Conservation (phyloP, 2,888 invertebrate genomes). For the Aproaerema taeniolella region DNA sequence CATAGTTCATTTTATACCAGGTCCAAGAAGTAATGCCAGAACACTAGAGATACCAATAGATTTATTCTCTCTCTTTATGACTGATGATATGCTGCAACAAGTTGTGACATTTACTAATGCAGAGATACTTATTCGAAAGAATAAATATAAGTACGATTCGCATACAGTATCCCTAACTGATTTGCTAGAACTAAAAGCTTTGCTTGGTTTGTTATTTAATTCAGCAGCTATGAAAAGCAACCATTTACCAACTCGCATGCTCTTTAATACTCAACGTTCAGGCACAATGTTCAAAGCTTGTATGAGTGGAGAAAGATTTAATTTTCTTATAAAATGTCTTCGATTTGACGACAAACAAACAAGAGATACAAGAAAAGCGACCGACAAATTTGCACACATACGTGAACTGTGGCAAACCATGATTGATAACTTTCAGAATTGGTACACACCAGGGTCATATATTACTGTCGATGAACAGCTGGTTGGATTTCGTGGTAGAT, state of each 20-base stretch:
- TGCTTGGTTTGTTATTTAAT: background rate
- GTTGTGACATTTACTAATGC: conserved; percentile 4
- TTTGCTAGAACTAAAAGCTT: conserved; percentile 5
- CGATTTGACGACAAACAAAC: conserved; percentile 3
- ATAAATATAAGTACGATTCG: conserved; percentile 1
- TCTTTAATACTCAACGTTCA: conserved; percentile 1
- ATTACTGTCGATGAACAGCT: background rate
- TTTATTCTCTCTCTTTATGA: conserved; percentile 5
- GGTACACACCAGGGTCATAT: background rate
- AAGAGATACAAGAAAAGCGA: background rate
- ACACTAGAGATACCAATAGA: background rate
- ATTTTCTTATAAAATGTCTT: conserved; percentile 3
- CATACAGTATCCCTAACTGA: background rate
- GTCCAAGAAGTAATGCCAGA: background rate
- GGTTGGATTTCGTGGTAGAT: conserved; percentile 10
- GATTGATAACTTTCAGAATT: conserved; percentile 2
- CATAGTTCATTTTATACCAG: background rate
- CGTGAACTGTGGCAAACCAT: conserved; percentile 2
- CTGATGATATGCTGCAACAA: conserved; percentile 6
- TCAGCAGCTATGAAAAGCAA: conserved; percentile 3
- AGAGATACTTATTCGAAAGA: conserved; percentile 3
- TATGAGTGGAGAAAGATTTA: conserved; percentile 2
- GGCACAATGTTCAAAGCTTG: background rate
- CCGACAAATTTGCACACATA: background rate
- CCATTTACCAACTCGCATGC: background rate